Evolutionary conservation across 1,140 invertebrate genomes (phyloP).

Genomic region (Lepidurus couesii): DNA sequence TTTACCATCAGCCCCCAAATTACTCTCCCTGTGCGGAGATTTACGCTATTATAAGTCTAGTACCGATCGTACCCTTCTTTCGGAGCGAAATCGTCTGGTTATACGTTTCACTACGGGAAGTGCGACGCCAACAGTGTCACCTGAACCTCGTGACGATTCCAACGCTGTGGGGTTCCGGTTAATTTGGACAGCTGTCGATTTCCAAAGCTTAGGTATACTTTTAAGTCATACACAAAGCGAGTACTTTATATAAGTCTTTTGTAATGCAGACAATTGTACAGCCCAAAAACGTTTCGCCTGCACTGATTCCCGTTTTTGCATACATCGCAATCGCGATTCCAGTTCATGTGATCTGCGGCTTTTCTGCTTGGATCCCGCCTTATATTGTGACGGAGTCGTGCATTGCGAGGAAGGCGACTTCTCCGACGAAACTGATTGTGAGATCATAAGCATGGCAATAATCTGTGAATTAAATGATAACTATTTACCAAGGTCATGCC

Average conservation of each 20-base stretch:
- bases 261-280: conserved; percentile 26
- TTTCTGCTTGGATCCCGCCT: conserved; percentile 30
- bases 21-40: conserved; percentile 38
- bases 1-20: conserved; percentile 35
- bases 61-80: conserved; percentile 42
- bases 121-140: conserved; percentile 6
- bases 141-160: not conserved
- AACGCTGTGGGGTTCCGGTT: conserved; percentile 27
- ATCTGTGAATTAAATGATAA: not conserved
- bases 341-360: conserved; percentile 29
- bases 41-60: conserved; percentile 43
- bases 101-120: conserved; percentile 39
- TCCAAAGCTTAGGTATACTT: conserved; percentile 25
- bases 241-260: not conserved
- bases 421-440: conserved; percentile 33
- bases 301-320: conserved; percentile 27
- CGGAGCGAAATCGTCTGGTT: conserved; percentile 42
- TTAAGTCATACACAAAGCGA: not conserved
- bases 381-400: conserved; percentile 30
- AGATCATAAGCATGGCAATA: not conserved
- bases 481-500: not conserved
- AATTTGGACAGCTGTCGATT: conserved; percentile 32
- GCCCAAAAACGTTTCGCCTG: conserved; percentile 28
- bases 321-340: conserved; percentile 25
- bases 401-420: conserved; percentile 33